Evolutionary conservation across 2,797 vertebrate species (phyloP).

Genomic region (Neostethus bicornis): DNA sequence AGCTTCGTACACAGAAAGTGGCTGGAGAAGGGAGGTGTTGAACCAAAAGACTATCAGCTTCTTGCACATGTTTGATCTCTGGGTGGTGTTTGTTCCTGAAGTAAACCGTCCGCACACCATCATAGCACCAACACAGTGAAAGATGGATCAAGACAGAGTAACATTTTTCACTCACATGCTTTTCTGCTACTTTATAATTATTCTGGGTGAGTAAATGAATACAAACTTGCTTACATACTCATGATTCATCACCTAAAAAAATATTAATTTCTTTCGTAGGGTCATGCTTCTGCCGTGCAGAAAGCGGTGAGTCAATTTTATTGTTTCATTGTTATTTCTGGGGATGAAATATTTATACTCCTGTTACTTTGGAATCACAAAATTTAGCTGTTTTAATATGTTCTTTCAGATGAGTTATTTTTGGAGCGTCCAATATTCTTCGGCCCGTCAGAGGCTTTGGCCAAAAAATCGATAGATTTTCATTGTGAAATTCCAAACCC

Average conservation of each 20-base stretch:
- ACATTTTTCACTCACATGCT: slow-evolving; percentile 44
- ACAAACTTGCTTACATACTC: background rate
- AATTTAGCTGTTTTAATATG: background rate
- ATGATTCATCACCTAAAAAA: background rate
- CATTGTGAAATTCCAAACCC: slow-evolving; percentile 28
- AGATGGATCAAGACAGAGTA: background rate
- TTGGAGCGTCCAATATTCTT: slow-evolving; percentile 42
- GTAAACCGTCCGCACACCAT: slow-evolving; percentile 7
- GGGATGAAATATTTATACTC: background rate
- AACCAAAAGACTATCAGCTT: slow-evolving; percentile 59
- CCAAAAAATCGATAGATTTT: accelerated
- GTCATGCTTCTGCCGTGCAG: slow-evolving; percentile 36
- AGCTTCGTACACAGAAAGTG: slow-evolving; percentile 12
- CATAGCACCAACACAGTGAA: background rate
- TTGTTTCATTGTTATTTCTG: background rate
- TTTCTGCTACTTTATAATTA: slow-evolving; percentile 30
- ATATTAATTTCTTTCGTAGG: slow-evolving; percentile 32
- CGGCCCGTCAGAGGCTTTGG: slow-evolving; percentile 42
- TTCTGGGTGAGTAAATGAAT: slow-evolving; percentile 61
- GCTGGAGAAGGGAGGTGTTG: slow-evolving; percentile 24
- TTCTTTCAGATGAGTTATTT: slow-evolving; percentile 27
- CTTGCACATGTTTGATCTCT: slow-evolving; percentile 46
- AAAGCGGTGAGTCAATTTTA: slow-evolving; percentile 56
- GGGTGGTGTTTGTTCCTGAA: slow-evolving; percentile 3
- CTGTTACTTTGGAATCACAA: background rate